These are phyloP conservation scores for Enteromius mattozi DNA, from an alignment of 2,797 vertebrate genomes.

Conservation along the genomic window DNA sequence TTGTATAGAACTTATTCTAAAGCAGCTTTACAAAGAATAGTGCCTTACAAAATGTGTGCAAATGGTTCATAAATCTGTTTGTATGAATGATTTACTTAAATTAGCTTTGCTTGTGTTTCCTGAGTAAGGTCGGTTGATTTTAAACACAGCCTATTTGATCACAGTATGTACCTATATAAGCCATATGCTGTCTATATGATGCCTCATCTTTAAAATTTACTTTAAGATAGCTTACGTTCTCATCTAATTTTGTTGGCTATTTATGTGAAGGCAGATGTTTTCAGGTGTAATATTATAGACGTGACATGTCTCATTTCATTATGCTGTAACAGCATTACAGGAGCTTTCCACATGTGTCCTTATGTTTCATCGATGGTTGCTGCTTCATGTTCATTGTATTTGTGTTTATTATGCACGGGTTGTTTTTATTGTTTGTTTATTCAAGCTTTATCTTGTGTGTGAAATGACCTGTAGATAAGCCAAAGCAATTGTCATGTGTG, in stretches of 20 bases:
- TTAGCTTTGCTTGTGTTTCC: neutral
- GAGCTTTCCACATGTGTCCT: neutral
- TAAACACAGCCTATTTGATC: slow-evolving; percentile 32
- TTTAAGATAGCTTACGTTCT: neutral
- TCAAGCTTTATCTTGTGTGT: neutral
- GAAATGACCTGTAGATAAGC: neutral
- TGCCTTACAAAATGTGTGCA: neutral
- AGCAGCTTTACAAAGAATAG: neutral
- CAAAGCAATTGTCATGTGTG: neutral
- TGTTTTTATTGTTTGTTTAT: slow-evolving; percentile 19
- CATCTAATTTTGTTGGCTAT: neutral
- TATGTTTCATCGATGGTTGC: neutral
- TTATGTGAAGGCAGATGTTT: slow-evolving; percentile 12
- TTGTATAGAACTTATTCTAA: neutral
- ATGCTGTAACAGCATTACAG: slow-evolving; percentile 6
- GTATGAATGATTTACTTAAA: neutral
- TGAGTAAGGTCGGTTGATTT: neutral
- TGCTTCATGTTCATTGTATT: slow-evolving; percentile 12
- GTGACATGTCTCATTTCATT: neutral
- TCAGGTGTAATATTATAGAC: neutral
- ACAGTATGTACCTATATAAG: neutral
- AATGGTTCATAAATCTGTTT: neutral
- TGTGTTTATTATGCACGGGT: slow-evolving; percentile 11
- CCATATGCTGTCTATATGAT: neutral
- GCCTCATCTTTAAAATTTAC: neutral